A percentile compares a stretch with the other conserved stretches of the same genome.
phyloP scores from a whole-genome alignment of 2,888 invertebrate genomes.

The Tillus elongatus region DNA sequence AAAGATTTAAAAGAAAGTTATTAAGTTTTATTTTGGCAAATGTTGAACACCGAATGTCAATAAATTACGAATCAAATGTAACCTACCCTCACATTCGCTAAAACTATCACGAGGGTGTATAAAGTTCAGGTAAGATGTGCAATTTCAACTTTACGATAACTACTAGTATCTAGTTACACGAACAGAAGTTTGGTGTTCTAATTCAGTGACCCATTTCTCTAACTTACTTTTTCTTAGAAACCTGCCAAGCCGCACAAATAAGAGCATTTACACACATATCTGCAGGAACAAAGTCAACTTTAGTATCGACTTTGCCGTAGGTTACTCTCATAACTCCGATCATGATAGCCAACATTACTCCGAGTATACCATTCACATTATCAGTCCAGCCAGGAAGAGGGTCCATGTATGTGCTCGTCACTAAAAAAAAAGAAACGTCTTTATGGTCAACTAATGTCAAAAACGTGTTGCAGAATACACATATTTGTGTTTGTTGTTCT shows the following conservation, averaged over 20 bases:
- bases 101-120: no score
- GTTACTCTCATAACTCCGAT: conserved; percentile 47
- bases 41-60: no score
- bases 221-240: conserved; percentile 24
- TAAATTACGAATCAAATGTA: no score
- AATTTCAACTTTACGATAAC: conserved; percentile 18
- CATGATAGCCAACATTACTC: conserved; percentile 40
- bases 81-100: no score
- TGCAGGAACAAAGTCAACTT: conserved; percentile 37
- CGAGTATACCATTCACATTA: conserved; percentile 51
- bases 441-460: no score
- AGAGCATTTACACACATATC: conserved; percentile 39
- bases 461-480: no score
- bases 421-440: conserved; percentile 29
- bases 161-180: no score
- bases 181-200: conserved; percentile 22
- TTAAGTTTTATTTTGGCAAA: no score
- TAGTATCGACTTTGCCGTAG: conserved; percentile 25
- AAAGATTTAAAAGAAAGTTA: no score
- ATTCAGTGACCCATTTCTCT: conserved; percentile 11
- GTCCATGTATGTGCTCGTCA: conserved; percentile 40
- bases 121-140: conserved; percentile 23
- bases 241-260: conserved; percentile 38
- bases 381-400: conserved; percentile 55
- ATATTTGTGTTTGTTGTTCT: no score